These are phyloP conservation scores for Anadara kagoshimensis DNA, from an alignment of 1,140 invertebrate genomes.

Conservation along the genomic window DNA sequence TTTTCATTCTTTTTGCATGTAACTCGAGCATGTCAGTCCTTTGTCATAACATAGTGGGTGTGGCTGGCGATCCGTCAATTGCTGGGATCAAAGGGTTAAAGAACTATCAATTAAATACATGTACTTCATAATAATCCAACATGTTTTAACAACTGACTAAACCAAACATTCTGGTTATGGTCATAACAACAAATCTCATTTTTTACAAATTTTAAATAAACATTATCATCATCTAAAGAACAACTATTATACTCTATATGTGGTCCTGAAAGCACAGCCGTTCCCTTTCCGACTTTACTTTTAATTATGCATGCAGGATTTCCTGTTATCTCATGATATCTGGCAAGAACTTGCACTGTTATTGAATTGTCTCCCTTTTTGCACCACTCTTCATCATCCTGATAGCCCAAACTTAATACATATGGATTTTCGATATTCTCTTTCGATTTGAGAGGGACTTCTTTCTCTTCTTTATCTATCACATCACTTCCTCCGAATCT, in stretches of 20 bases:
- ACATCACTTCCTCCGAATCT: neutral
- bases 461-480: neutral
- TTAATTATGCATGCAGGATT: conserved; percentile 53
- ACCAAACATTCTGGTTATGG: too few species aligned
- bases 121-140: too few species aligned
- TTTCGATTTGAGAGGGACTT: neutral
- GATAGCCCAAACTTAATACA: neutral
- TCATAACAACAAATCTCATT: too few species aligned
- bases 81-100: too few species aligned
- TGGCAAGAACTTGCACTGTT: conserved; percentile 25
- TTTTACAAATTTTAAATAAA: conserved; percentile 28
- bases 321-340: conserved; percentile 20
- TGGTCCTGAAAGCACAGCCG: conserved; percentile 54
- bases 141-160: too few species aligned
- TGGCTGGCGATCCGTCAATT: too few species aligned
- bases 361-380: neutral
- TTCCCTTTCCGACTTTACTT: conserved; percentile 53
- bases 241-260: conserved; percentile 57
- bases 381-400: neutral
- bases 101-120: too few species aligned
- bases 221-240: conserved; percentile 31
- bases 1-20: too few species aligned
- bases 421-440: conserved; percentile 6
- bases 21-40: too few species aligned
- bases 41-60: too few species aligned